Base-by-base conservation (phyloP, 2,113 vertebrate species). In the Pangasianodon gigas region DNA sequence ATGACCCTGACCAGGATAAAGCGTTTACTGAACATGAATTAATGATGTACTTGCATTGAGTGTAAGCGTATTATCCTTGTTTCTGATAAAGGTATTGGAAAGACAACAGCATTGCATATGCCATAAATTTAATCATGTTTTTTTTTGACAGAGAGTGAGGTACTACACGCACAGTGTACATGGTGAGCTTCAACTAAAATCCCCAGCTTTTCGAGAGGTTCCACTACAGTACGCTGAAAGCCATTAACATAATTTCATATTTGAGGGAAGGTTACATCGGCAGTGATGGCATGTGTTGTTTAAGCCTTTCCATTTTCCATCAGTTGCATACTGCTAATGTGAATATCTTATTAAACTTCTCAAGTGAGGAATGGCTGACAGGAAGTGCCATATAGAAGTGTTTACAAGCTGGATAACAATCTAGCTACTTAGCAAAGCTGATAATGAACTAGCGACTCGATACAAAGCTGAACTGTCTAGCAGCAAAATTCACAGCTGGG, bases 401-500 rank as follows among this genome's bases (percentile, higher is more conserved):
- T n/a, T 41, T 87, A 14, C 11, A 44, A 85, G 51, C 7, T 54
- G 85, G 71, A 74, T 46, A 74, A 41, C 86, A 81, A 51, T 46
- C 26, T 51, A 14, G 58, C 75, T 46, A 88, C 67, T 88, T 88
- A 81, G 56, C 75, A 65, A 80, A 79, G 74, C 86, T 79, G 54
- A 48, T 79, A 79, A 60, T 32, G 54, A 79, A 56, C 54, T 75
- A 58, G 51, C 37, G 26, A 48, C 74, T 87, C 11, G 2, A 88
- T 48, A 65, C 9, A 6, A 16, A 60, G 74, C 74, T 81, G 77
- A 65, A 62, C 75, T 81, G 56, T 41, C 56, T 81, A 65, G 79
- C 46, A 82, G 24, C 79, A 82, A 88, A 69, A 29, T 86, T 88
- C 29, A 62, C 86, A 88, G 56, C 86, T 46, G 14, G 74, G 13